These are phyloP conservation scores for Paradisaea rubra DNA, from an alignment of 2,113 vertebrate species.

Conservation along the genomic window DNA sequence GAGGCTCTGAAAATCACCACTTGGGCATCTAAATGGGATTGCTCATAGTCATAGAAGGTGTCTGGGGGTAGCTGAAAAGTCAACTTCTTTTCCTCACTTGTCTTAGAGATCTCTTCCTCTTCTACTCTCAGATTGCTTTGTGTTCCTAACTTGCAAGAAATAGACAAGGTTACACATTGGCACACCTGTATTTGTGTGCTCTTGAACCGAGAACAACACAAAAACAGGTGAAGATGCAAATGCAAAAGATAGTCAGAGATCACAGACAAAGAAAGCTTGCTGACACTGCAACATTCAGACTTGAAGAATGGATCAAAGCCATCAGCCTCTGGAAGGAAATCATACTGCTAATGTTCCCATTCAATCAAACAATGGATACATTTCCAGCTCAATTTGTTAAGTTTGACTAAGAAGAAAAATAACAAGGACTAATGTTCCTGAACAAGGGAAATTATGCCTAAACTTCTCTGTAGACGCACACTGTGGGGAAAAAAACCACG, in stretches of 20 bases:
- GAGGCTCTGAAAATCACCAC: neutral
- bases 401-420: neutral
- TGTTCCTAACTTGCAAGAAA: neutral
- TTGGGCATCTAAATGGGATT: neutral
- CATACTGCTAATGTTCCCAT: neutral
- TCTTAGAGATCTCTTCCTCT: neutral
- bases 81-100: neutral
- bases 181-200: neutral
- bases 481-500: neutral
- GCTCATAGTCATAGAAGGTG: neutral
- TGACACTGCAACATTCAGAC: neutral
- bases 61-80: neutral
- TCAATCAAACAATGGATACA: neutral
- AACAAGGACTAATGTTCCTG: neutral
- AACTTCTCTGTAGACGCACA: neutral
- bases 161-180: neutral
- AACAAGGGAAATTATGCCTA: neutral
- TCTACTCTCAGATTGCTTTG: neutral
- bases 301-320: neutral
- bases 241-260: neutral
- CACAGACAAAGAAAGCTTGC: neutral
- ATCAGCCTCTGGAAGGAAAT: neutral
- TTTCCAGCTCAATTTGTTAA: neutral
- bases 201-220: neutral
- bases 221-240: neutral